Evolutionary conservation across 2,113 vertebrate genomes (phyloP), one percentile per base, ranked within the genome.

Genomic region (Pluvialis apricaria): DNA sequence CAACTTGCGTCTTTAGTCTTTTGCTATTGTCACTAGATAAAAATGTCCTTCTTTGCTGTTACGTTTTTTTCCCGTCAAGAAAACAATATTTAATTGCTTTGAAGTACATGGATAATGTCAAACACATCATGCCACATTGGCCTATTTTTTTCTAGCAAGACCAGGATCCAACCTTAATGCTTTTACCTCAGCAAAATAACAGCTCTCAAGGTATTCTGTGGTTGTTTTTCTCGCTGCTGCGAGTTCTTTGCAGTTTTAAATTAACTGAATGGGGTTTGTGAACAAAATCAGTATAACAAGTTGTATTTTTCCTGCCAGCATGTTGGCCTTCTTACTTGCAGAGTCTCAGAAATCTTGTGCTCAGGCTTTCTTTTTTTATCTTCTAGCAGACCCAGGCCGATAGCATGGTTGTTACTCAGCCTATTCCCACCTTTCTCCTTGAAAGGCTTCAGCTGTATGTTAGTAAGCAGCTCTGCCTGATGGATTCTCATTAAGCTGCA

Each of bases 401-500:
- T 66, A 19, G 17, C 86, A 11, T 3, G 32, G 70, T 10, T 92
- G 86, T 69, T 84, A 6, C 70, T 12, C 52, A 22, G 83, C 6
- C 73, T 93, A 2, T 90, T 86, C 86, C 92, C 78, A 73, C 76
- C 70, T 88, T 77, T 47, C 86, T 70, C 83, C 92, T 52, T 26
- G 62, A 58, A 72, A 62, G 44, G 65, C 88, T 93, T 75, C 73
- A 71, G 82, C 87, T 86, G 68, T 36, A 2, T 88, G 73, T 80
- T 68, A 38, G 88, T 89, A 92, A 97, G 91, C 94, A 92, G 92
- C 92, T 94, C 94, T 95, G 91, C 73, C 86, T 92, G 92, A 82
- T 90, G 97, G 96, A 82, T 84, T 79, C 95, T 95, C 95, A 92
- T 94, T 97, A 97, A 82, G 81, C 84, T 91, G 75, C 89, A 95